A percentile compares a stretch with the other conserved stretches of the same genome.
phyloP scores from a whole-genome alignment of 2,888 invertebrate species.

The Antitype chi region DNA sequence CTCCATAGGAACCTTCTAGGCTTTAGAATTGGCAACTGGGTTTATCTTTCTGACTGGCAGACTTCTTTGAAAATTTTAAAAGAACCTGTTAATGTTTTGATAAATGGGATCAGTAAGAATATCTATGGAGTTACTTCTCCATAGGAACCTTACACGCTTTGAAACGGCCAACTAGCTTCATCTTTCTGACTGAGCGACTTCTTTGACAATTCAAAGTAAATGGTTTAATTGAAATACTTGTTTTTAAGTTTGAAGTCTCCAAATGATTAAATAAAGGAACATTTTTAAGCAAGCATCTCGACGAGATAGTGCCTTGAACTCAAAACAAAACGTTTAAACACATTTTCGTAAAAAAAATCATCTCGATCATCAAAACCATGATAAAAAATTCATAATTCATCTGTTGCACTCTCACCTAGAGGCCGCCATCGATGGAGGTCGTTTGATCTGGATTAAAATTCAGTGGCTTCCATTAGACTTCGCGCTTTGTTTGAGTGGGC shows the following conservation, averaged over 20 bases:
- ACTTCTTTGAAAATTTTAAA: background rate
- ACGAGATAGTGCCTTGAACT: too few relatives aligned
- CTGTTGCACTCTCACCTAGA: slow-evolving; percentile 30
- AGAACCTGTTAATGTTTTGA: too few relatives aligned
- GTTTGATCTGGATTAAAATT: slow-evolving; percentile 70
- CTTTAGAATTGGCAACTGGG: background rate
- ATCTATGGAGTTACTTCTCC: background rate
- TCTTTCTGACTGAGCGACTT: background rate
- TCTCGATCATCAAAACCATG: slow-evolving; percentile 1
- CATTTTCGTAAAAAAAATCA: background rate
- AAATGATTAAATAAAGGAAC: background rate
- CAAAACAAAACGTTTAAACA: too few relatives aligned
- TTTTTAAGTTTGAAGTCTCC: background rate
- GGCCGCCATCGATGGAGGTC: slow-evolving; percentile 33
- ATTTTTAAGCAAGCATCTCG: background rate
- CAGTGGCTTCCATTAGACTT: slow-evolving; percentile 72
- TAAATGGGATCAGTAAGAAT: too few relatives aligned
- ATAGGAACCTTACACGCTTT: background rate
- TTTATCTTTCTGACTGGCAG: background rate
- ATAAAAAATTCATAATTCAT: slow-evolving; percentile 11
- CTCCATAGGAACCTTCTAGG: background rate
- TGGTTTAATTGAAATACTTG: background rate
- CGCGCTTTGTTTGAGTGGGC: slow-evolving; percentile 69
- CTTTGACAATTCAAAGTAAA: background rate
- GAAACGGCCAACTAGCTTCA: background rate